Base-by-base conservation (phyloP, 1,140 invertebrate genomes). In the Bombus soroeensis region DNA sequence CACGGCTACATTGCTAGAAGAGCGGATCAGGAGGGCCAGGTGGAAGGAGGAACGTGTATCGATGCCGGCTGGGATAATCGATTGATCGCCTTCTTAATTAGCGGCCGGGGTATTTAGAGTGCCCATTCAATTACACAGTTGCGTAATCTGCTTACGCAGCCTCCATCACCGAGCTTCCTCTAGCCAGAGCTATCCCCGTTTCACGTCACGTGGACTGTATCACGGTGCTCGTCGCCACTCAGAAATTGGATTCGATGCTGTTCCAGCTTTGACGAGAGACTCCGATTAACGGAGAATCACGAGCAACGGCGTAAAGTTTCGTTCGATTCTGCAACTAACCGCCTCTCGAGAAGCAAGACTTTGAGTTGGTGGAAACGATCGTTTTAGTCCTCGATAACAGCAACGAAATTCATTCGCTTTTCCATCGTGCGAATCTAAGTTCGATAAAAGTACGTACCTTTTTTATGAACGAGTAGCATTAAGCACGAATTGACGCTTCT, bases 61-160 rank as follows among this genome's bases (percentile, higher is more conserved):
- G 88, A 91, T 83, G 82, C 89, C 80, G 75, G 71, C 83, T 85
- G 88, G 75, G 88, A 93, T 94, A 93, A 94, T 94, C 92, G 89
- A 94, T 94, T 89, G 89, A 93, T 92, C 85, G 85, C 86, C 88
- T 92, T 93, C 92, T 93, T 94, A 92, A 90, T 94, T 93, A 91
- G 87, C 81, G 85, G 85, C 79, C 87, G 32, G 57, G 72, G 87
- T 87, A 91, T 92, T 90, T 90, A 89, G 84, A 90, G 80, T 89
- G 87, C 87, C 87, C 88, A 92, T 91, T 93, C 91, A 93, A 93
- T 94, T 93, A 92, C 89, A 92, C 90, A 92, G 84, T 92, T 88
- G 88, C 90, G 88, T 93, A 92, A 93, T 93, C 89, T 89, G 83
- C 91, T 92, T 90, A 90, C 80, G 86, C 84, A 47, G 66, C 39